Evolutionary conservation across 1,140 invertebrate species (phyloP).

Genomic region (Aphelenchoides avenae): DNA sequence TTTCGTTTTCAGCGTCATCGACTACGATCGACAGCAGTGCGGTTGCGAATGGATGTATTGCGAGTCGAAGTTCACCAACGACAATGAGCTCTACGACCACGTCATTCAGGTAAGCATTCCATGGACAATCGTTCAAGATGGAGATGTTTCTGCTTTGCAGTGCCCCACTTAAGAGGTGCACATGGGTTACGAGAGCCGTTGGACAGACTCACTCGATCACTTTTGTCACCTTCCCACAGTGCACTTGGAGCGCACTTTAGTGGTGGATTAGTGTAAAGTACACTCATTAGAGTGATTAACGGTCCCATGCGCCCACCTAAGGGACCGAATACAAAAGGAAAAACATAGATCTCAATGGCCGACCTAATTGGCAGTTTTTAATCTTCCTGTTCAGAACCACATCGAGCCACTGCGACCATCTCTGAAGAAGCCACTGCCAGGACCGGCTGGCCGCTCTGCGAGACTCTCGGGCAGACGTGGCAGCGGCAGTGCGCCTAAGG

Average conservation of each 20-base stretch:
- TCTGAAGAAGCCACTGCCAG: background rate
- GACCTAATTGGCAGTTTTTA: background rate
- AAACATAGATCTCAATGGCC: background rate
- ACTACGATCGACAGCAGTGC: background rate
- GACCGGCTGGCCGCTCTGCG: background rate
- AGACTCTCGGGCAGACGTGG: background rate
- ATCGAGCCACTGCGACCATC: slow-evolving; percentile 1
- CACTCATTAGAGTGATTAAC: too few species aligned
- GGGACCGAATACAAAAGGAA: too few species aligned
- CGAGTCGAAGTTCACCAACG: background rate
- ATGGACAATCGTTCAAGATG: too few species aligned
- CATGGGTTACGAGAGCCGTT: too few species aligned
- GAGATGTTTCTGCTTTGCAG: too few species aligned
- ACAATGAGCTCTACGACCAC: slow-evolving; percentile 10
- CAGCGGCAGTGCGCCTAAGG: background rate
- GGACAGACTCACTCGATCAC: too few species aligned
- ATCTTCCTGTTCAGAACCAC: background rate
- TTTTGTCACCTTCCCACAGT: too few species aligned
- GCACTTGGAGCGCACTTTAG: background rate
- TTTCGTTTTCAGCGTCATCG: background rate
- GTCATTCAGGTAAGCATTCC: background rate
- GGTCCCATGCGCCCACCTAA: too few species aligned
- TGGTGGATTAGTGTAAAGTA: too few species aligned
- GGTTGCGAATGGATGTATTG: background rate
- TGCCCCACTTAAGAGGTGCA: too few species aligned